Conservation (phyloP, 2,888 invertebrate species). For the Marasmarcha lunaedactyla region DNA sequence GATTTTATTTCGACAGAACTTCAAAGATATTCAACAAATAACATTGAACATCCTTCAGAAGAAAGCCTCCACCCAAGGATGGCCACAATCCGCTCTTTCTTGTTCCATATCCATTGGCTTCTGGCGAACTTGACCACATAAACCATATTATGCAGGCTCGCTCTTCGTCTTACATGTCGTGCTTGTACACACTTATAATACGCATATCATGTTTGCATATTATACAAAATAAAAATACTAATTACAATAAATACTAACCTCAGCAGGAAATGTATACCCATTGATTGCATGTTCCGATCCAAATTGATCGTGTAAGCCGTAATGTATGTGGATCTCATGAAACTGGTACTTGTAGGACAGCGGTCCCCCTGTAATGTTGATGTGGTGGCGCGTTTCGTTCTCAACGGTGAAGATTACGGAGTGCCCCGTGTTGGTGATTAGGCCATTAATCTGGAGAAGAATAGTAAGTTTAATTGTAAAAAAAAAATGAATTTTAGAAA, state of each 20-base stretch:
- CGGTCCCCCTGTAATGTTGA: slow-evolving; percentile 96
- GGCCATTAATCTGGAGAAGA: slow-evolving; percentile 82
- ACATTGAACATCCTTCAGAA: too few relatives aligned
- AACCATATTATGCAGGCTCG: too few relatives aligned
- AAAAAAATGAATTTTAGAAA: neutral
- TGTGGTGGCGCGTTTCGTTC: slow-evolving; percentile 84
- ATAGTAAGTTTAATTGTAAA: neutral
- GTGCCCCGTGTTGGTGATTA: slow-evolving; percentile 93
- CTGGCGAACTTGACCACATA: too few relatives aligned
- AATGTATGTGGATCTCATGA: slow-evolving; percentile 95
- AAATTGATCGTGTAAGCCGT: slow-evolving; percentile 89
- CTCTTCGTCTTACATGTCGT: too few relatives aligned
- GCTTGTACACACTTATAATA: too few relatives aligned
- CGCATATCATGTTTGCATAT: too few relatives aligned
- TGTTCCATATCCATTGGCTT: too few relatives aligned
- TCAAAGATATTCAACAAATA: too few relatives aligned
- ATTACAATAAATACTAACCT: slow-evolving; percentile 82
- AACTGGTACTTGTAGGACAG: slow-evolving; percentile 95
- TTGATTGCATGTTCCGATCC: slow-evolving; percentile 98
- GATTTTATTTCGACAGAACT: too few relatives aligned
- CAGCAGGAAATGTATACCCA: slow-evolving; percentile 96
- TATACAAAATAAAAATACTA: too few relatives aligned
- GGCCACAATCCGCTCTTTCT: too few relatives aligned
- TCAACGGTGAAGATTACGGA: slow-evolving; percentile 93
- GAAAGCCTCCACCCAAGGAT: too few relatives aligned